These are phyloP conservation scores for Cerastis rubricosa DNA, from an alignment of 2,888 invertebrate species.

Conservation along the genomic window DNA sequence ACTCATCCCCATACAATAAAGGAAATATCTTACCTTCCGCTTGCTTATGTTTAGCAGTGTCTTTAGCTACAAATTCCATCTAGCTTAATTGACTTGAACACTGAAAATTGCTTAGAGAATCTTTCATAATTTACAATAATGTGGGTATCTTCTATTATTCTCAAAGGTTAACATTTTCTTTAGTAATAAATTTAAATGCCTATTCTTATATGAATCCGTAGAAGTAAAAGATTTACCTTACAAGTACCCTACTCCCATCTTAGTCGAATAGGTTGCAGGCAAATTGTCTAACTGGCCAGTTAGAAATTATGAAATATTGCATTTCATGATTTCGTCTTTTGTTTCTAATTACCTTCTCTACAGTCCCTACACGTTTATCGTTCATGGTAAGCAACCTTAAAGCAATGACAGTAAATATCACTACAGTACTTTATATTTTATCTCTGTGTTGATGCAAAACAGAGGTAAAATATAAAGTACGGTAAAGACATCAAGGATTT, in stretches of 20 bases:
- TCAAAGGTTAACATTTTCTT: background rate
- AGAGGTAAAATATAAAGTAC: background rate
- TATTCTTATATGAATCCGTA: background rate
- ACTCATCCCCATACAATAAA: background rate
- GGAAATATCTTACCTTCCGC: conserved; percentile 13
- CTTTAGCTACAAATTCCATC: background rate
- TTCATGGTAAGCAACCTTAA: background rate
- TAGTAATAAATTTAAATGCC: background rate
- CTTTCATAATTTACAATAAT: background rate
- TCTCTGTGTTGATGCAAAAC: background rate
- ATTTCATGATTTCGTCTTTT: background rate
- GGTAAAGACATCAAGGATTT: background rate
- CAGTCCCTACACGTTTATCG: too few species aligned
- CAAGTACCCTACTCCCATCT: background rate
- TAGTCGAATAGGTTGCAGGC: background rate
- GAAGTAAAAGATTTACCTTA: background rate
- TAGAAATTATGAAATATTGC: conserved; percentile 6
- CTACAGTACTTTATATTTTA: too few species aligned
- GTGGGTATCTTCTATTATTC: background rate
- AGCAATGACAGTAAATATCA: background rate
- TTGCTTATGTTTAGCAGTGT: background rate
- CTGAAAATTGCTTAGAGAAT: conserved; percentile 2
- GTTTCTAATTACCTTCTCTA: background rate
- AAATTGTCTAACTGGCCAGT: background rate
- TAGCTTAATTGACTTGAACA: background rate